These are phyloP conservation scores for Lampris megalopsis DNA, from an alignment of 2,113 vertebrate species.

Conservation along the genomic window DNA sequence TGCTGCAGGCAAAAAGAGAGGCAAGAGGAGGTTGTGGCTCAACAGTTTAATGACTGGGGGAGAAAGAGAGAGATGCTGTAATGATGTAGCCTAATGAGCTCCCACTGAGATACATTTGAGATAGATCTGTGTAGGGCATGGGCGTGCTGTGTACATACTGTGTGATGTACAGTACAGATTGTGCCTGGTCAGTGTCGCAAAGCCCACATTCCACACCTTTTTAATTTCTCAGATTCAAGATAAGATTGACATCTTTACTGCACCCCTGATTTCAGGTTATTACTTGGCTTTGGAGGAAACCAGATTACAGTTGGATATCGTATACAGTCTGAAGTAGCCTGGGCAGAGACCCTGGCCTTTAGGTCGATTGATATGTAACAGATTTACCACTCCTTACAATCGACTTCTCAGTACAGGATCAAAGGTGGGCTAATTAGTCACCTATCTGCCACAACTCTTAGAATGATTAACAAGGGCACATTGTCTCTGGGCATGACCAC, in stretches of 20 bases:
- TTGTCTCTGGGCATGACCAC: slow-evolving; percentile 25
- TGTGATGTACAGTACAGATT: neutral
- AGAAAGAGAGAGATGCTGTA: slow-evolving; percentile 14
- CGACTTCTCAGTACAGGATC: slow-evolving; percentile 20
- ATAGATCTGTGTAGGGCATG: neutral
- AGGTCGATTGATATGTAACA: slow-evolving; percentile 30
- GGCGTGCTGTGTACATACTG: neutral
- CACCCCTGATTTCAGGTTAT: neutral
- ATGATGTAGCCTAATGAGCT: slow-evolving; percentile 46
- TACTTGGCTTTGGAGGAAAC: neutral
- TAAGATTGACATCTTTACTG: neutral
- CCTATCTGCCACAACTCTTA: slow-evolving; percentile 50
- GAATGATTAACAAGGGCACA: slow-evolving; percentile 71
- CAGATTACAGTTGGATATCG: neutral
- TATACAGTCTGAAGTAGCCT: neutral
- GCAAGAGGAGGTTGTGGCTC: slow-evolving; percentile 22
- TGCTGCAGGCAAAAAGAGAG: slow-evolving; percentile 41
- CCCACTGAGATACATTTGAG: slow-evolving; percentile 1
- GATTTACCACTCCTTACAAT: slow-evolving; percentile 16
- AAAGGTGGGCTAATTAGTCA: slow-evolving; percentile 56
- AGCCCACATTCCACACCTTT: neutral
- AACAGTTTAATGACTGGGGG: slow-evolving; percentile 1
- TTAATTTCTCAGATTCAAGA: slow-evolving; percentile 1
- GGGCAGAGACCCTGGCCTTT: neutral
- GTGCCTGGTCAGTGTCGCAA: neutral